Percentiles rank a stretch among this genome's conserved stretches.
Conservation (phyloP, 1,140 invertebrate species). For the Mercenaria mercenaria region DNA sequence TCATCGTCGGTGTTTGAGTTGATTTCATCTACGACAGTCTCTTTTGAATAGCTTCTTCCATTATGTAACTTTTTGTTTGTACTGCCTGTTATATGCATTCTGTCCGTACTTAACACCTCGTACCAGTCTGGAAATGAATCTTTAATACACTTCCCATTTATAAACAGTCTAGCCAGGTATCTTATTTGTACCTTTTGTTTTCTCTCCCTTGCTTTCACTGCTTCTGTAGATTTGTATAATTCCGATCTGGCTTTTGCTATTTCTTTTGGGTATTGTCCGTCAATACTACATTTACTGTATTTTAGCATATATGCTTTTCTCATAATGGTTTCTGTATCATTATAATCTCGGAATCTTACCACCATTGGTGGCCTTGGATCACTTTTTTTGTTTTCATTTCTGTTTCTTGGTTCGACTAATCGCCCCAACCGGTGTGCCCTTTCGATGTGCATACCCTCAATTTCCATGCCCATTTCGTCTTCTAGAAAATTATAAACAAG, state of each 20-base stretch:
- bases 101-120: not conserved
- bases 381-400: not conserved
- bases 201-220: not conserved
- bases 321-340: slow-evolving; percentile 27
- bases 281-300: not conserved
- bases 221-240: slow-evolving; percentile 35
- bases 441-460: slow-evolving; percentile 11
- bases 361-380: slow-evolving; percentile 24
- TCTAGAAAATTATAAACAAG: slow-evolving; percentile 24
- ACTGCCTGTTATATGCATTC: too few relatives aligned
- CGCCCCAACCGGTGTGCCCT: slow-evolving; percentile 4
- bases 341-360: slow-evolving; percentile 45
- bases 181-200: slow-evolving; percentile 27
- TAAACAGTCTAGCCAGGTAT: slow-evolving; percentile 37
- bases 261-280: slow-evolving; percentile 41
- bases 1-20: too few relatives aligned
- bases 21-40: too few relatives aligned
- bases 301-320: slow-evolving; percentile 23
- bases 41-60: too few relatives aligned
- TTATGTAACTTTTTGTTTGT: too few relatives aligned
- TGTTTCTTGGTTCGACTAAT: not conserved
- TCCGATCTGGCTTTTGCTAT: slow-evolving; percentile 1
- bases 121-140: slow-evolving; percentile 49
- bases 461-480: slow-evolving; percentile 33
- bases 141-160: slow-evolving; percentile 9